Base-by-base conservation (phyloP, 1,140 invertebrate genomes). In the Anoplophora glabripennis region DNA sequence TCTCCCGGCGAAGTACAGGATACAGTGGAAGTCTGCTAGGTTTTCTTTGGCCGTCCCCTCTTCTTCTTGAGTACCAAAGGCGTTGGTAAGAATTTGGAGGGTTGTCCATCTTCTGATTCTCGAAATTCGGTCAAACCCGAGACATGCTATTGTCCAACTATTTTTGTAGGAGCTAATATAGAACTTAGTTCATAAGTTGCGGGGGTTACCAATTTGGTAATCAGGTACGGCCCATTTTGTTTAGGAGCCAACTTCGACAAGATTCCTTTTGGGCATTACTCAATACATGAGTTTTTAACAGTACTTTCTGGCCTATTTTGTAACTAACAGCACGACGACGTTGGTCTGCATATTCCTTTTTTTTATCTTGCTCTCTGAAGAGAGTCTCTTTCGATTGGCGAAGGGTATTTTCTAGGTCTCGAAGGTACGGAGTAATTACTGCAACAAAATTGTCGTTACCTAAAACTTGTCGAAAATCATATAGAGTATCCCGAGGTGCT, bases 391-490 rank as follows among this genome's bases (percentile, higher is more conserved):
- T n/a, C n/a, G n/a, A n/a, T n/a, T n/a, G n/a, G n/a, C n/a, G n/a
- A n/a, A n/a, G n/a, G n/a, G n/a, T n/a, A n/a, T n/a, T n/a, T n/a
- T n/a, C n/a, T n/a, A n/a, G n/a, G n/a, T n/a, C n/a, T n/a, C n/a
- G n/a, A n/a, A n/a, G n/a, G n/a, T n/a, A n/a, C n/a, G 71, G 67
- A 8, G 70, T 74, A 17, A 75, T 70, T 46, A 68, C 56, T 0
- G 68, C 63, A 7, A 74, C 46, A 28, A 71, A 72, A 57, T 74
- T 75, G 33, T 76, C 68, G 33, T 51, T 35, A 46, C 59, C 41
- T 8, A 70, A 47, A 12, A 72, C 65, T n/a, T 52, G 17, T 34
- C 64, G 35, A 7, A 72, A 53, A 47, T 75, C 71, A 55, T 49
- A 37, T 9, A 52, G 34, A 10, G 48, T 49, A 11, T 64, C 65